Evolutionary conservation across 2,113 vertebrate species (phyloP), one percentile per base, ranked within the genome.

Genomic region (Globicephala melas): DNA sequence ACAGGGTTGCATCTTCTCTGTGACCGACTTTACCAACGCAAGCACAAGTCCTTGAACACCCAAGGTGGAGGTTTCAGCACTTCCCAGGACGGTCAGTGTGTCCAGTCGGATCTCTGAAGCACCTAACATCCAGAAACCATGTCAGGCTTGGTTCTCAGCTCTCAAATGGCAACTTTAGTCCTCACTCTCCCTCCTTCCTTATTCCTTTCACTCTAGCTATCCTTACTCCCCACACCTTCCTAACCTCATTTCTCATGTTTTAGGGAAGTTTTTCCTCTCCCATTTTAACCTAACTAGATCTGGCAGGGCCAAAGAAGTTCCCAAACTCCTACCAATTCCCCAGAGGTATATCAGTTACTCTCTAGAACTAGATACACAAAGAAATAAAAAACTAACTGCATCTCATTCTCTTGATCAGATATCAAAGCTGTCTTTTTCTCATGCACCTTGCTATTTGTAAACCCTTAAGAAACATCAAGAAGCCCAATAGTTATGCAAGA

Each of bases 1-100:
- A 97, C 99, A 99, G 0, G 98, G 99, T 97, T 99, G 99, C 98
- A 99, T 99, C 98, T 99, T 99, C 91, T 99, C 99, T 0, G 98
- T 99, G 73, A 99, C 97, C 3, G 98, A 98, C 97, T 99, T 99
- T 53, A 99, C 98, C 84, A 99, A 96, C 12, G 99, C 99, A 88
- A 99, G 98, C 91, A 99, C 99, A 98, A 99, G 98, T 18, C 99
- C 99, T 85, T 99, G 99, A 53, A 99, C 81, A 0, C 99, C 99
- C 94, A 99, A 65, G 0, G 98, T 99, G 62, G 99, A 99, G 96
- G 98, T 99, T 92, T 99, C 99, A 0, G 98, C 99, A 31, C 99
- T 99, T 94, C 99, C 99, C 96, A 99, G 82, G 33, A 99, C 36
- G 1, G 98, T 98, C 74, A 99, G 98, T 0, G 99, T 98, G 98